Percentiles rank a stretch among this genome's conserved stretches.
Conservation (phyloP, 2,113 vertebrate genomes). For the Corythaixoides concolor region DNA sequence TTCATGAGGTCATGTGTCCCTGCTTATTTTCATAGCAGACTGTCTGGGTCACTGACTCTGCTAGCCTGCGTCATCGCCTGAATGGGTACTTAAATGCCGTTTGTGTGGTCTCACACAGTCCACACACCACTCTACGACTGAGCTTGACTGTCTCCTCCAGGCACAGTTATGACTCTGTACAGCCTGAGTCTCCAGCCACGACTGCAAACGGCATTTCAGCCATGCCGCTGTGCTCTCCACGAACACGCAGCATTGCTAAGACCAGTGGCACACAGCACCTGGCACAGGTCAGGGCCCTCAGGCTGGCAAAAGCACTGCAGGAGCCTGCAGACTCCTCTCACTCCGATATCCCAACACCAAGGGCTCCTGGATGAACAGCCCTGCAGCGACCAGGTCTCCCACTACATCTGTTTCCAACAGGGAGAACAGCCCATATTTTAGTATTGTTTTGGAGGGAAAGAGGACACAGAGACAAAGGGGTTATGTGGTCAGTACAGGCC, state of each 20-base stretch:
- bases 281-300: neutral
- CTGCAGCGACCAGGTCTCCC: neutral
- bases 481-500: neutral
- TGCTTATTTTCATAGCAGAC: neutral
- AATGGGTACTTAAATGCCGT: conserved; percentile 2
- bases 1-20: neutral
- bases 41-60: conserved; percentile 30
- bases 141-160: neutral
- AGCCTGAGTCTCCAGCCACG: neutral
- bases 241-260: neutral
- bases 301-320: neutral
- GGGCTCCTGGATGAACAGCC: neutral
- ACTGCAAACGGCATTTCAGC: neutral
- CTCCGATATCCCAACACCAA: neutral
- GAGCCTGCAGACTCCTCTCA: neutral
- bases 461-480: neutral
- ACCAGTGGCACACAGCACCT: neutral
- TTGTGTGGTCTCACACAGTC: neutral
- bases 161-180: neutral
- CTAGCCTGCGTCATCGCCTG: conserved; percentile 13
- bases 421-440: neutral
- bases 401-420: neutral
- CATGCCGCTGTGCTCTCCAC: neutral
- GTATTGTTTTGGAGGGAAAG: neutral
- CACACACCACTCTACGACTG: neutral